Base-by-base conservation (phyloP, 2,888 invertebrate genomes). In the Corythucha ciliata region DNA sequence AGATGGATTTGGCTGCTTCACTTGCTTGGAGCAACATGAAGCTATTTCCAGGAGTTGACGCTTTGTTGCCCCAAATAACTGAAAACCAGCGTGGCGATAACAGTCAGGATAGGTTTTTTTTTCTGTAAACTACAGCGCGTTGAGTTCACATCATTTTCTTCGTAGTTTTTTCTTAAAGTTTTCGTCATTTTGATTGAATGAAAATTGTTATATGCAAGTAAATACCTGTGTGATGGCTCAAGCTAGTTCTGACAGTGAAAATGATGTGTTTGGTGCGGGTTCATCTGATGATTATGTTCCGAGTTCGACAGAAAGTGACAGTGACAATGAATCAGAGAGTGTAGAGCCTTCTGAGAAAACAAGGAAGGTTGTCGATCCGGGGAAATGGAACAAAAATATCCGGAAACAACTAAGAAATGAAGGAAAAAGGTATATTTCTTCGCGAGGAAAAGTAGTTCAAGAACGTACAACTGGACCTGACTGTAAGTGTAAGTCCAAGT, bases 1-100 rank as follows among this genome's bases (percentile, higher is more conserved):
- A 45, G 45, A 45, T 32, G 45, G 32, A 27, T 29, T 45, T 45
- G 32, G 45, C 29, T 45, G 45, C 45, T 45, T 45, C 45, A n/a
- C 26, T 45, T 29, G n/a, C 45, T 29, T 20, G 20, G 18, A 22
- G 32, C 32, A 22, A 22, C 5, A 22, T 29, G 6, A 20, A 45
- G 32, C 16, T 45, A 45, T 29, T 45, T 45, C 45, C 32, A 27
- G 51, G 51, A 51, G 51, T 22, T 51, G 45, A 51, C 51, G 32
- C 45, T 45, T 45, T 51, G 20, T 46, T 51, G 51, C 45, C 22
- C 34, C 51, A 51, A 51, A 45, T 32, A 45, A 45, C 45, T 45
- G 29, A 18, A 32, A 32, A 45, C 32, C 29, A 29, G 36, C 14
- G n/a, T n/a, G 42, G 42, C 8, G 42, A 25, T 42, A 42, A 42